phyloP scores from a whole-genome alignment of 2,888 invertebrate species.

The Lasioglossum morio region DNA sequence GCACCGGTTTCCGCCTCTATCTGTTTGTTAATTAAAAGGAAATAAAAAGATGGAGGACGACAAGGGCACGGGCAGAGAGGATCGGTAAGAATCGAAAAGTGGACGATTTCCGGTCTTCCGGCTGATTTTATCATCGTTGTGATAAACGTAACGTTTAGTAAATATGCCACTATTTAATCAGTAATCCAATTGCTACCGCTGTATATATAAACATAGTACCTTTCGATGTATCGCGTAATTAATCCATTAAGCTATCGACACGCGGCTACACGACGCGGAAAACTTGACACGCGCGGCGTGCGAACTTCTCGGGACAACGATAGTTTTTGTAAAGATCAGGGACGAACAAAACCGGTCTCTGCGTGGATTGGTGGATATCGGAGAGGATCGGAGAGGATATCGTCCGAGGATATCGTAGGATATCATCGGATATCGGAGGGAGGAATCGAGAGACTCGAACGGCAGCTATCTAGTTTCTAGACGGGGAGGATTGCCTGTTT shows the following conservation, averaged over 20 bases:
- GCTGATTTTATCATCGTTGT: constrained; percentile 83
- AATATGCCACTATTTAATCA: constrained; percentile 83
- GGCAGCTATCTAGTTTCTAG: constrained; percentile 4
- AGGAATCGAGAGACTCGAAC: constrained; percentile 25
- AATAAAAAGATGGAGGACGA: neutral
- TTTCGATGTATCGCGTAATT: constrained; percentile 82
- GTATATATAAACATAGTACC: constrained; percentile 81
- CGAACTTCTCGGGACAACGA: constrained; percentile 47
- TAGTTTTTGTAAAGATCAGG: constrained; percentile 65
- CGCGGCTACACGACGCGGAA: constrained; percentile 42
- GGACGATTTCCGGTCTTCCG: constrained; percentile 56
- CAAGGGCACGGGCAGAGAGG: constrained; percentile 13
- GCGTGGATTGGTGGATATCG: constrained; percentile 26
- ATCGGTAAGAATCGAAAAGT: constrained; percentile 37
- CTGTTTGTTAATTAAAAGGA: neutral
- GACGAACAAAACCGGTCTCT: constrained; percentile 15
- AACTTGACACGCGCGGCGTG: neutral
- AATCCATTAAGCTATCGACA: constrained; percentile 69
- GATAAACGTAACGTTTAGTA: constrained; percentile 82
- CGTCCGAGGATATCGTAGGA: neutral
- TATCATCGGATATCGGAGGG: neutral
- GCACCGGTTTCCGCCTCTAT: constrained; percentile 5
- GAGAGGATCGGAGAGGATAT: neutral
- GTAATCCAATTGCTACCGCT: constrained; percentile 82
- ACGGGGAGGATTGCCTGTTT: neutral